Base-by-base conservation (phyloP, 2,888 invertebrate genomes). In the Drosophila acutilabella region DNA sequence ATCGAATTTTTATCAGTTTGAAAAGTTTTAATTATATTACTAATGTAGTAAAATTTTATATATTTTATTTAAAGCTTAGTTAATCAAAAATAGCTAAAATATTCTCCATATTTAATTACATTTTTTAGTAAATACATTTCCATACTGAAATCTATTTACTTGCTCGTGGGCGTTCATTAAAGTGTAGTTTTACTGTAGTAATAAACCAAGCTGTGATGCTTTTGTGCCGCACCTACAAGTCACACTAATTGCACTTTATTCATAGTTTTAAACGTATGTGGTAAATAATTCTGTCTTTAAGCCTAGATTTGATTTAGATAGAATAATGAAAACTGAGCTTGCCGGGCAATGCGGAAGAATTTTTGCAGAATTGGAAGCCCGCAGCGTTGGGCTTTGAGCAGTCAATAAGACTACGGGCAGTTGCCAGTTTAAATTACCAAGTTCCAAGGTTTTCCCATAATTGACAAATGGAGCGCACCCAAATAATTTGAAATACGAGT, bases 271-370 rank as follows among this genome's bases (percentile, higher is more conserved):
- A 23, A n/a, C 14, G 14, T 26, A 26, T n/a, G 26, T 23, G 23
- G n/a, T 6, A 7, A 14, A 10, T n/a, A 16, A 4, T 50, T 48
- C 13, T 33, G 50, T 18, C 18, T 42, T 53, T 0, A 45, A 45
- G 56, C 56, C 44, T 56, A 56, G 36, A 36, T 38, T 57, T 38
- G 45, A 56, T 44, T 54, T 18, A n/a, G 30, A 56, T 20, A 23
- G n/a, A 56, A 53, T 41, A 65, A 59, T 47, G 59, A 47, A 47
- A 59, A 58, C 38, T 48, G 47, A 8, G 26, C 45, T 47, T 47
- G 44, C 14, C 42, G 18, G 56, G n/a, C 75, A 70, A 74, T 75
- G 71, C 74, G 74, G 74, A 74, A 74, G 74, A 71, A 64, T 60
- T 48, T 38, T 38, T 38, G 45, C 38, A 47, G 36, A 48, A 48